Percentiles rank a stretch among this genome's conserved stretches.
phyloP scores from a whole-genome alignment of 2,113 vertebrate genomes.

The Perca schrenkii region DNA sequence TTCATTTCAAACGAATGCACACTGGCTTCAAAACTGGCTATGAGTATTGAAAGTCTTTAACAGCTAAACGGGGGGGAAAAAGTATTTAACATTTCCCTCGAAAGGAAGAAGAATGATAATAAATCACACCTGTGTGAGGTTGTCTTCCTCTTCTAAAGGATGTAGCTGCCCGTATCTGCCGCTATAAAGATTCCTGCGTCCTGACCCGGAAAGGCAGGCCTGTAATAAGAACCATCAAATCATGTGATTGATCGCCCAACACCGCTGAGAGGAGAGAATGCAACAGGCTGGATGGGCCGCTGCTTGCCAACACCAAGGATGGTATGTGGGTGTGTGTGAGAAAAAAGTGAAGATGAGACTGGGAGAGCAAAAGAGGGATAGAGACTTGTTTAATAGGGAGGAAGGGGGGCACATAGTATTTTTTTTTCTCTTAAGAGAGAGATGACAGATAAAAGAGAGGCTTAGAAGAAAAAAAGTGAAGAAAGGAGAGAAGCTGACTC shows the following conservation, averaged over 20 bases:
- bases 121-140: slow-evolving; percentile 74
- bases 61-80: neutral
- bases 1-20: slow-evolving; percentile 12
- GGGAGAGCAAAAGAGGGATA: slow-evolving; percentile 48
- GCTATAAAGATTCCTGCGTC: slow-evolving; percentile 73
- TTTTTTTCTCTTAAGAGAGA: slow-evolving; percentile 26
- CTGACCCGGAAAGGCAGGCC: slow-evolving; percentile 74
- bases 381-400: slow-evolving; percentile 56
- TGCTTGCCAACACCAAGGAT: slow-evolving; percentile 75
- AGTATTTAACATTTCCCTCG: slow-evolving; percentile 62
- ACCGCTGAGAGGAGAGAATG: slow-evolving; percentile 52
- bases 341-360: slow-evolving; percentile 63
- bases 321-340: slow-evolving; percentile 82
- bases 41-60: slow-evolving; percentile 7
- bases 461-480: slow-evolving; percentile 32
- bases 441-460: slow-evolving; percentile 65
- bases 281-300: slow-evolving; percentile 76
- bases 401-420: neutral
- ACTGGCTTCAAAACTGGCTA: neutral
- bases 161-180: slow-evolving; percentile 68
- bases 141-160: slow-evolving; percentile 54
- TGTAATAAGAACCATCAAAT: slow-evolving; percentile 80
- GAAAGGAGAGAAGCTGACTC: slow-evolving; percentile 37
- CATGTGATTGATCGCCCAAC: slow-evolving; percentile 76
- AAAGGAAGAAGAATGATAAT: slow-evolving; percentile 64